Evolutionary conservation across 2,888 invertebrate genomes (phyloP).

Genomic region (Idaea dimidiata): DNA sequence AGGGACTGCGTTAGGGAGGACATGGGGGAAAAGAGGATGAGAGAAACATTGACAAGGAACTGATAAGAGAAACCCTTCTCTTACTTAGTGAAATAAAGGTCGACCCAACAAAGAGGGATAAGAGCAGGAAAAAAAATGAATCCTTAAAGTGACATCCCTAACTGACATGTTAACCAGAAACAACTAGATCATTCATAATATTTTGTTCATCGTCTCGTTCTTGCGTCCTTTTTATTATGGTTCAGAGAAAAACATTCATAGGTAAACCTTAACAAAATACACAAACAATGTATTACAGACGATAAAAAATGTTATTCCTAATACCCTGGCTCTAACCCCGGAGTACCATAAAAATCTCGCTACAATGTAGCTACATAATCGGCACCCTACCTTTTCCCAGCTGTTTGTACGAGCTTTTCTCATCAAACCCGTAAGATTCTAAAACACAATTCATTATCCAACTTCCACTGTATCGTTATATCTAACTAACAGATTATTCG

Average conservation of each 20-base stretch:
- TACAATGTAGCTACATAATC: conserved; percentile 20
- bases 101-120: too few species aligned
- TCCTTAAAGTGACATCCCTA: conserved; percentile 1
- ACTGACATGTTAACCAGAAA: conserved; percentile 1
- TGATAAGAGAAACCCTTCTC: too few species aligned
- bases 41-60: too few species aligned
- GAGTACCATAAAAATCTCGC: conserved; percentile 23
- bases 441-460: background rate
- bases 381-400: conserved; percentile 5
- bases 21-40: too few species aligned
- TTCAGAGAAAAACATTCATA: conserved; percentile 28
- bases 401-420: background rate
- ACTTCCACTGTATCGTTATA: background rate
- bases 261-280: conserved; percentile 19
- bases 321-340: conserved; percentile 24
- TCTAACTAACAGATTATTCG: background rate
- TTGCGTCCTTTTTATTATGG: conserved; percentile 1
- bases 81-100: too few species aligned
- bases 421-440: background rate
- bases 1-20: too few species aligned
- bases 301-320: conserved; percentile 31
- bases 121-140: too few species aligned
- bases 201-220: background rate
- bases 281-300: conserved; percentile 28
- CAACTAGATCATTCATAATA: background rate